Base-by-base conservation (phyloP, 1,140 invertebrate genomes). In the Potamilus streckersoni region DNA sequence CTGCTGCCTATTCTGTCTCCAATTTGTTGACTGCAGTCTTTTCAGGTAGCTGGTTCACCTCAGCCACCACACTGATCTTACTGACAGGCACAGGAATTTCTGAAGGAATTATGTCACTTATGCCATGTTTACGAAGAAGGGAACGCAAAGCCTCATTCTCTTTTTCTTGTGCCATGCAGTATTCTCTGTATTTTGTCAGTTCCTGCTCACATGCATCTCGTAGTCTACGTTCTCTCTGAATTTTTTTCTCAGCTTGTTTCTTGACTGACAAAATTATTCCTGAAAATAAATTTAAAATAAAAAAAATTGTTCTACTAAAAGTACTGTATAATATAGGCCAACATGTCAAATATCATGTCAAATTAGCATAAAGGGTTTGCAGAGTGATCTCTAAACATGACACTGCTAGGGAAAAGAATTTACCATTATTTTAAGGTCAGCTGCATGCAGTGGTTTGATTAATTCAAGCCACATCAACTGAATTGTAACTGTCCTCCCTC, bases 191-290 rank as follows among this genome's bases (percentile, higher is more conserved):
- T 77, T 89, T 88, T 19, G 76, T 67, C 23, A 90, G 82, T 71
- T 90, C 89, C 70, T 88, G 84, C 69, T 90, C 88, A 58, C 85
- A 72, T 1, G 84, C 87, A 78, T 87, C 82, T 64, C 84, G 68
- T 2, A 82, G 65, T 16, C 79, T 69, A 17, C 74, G 62, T 77
- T 90, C 89, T 64, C 80, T 79, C 27, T 81, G 66, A 12, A 90
- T 71, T 69, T 83, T 83, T 38, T 87, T 85, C 27, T 89, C 88
- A 31, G 88, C 82, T 68, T 89, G 86, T 38, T 74, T 79, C 76
- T 89, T 89, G 1, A 90, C 85, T 38, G 89, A 90, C 73, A 89
- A 58, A 16, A 90, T 82, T 56, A 90, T 87, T 38, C 89, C 89
- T 89, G 80, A 57, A 82, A 78, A 17, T 57, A 56, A 69, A 64